Evolutionary conservation across 2,888 invertebrate genomes (phyloP).

Genomic region (Germaria angustata): DNA sequence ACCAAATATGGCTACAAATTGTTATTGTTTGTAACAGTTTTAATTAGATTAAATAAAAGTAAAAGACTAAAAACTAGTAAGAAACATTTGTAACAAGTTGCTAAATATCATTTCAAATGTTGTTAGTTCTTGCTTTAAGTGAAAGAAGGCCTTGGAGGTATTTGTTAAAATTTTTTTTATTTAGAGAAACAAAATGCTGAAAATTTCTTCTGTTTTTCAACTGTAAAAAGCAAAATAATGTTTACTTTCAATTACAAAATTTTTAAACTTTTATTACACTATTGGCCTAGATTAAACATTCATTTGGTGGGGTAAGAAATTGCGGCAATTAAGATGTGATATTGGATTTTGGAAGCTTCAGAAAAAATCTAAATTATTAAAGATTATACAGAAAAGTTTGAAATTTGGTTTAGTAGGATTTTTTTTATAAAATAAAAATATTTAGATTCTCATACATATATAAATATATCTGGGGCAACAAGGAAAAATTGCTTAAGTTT

Average conservation of each 20-base stretch:
- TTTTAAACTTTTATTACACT: not conserved
- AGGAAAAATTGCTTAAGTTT: no score
- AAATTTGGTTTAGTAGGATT: no score
- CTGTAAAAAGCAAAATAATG: not conserved
- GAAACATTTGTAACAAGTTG: constrained; percentile 28
- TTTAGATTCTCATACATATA: no score
- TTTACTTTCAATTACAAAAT: not conserved
- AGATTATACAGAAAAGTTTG: no score
- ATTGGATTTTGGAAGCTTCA: no score
- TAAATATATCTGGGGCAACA: no score
- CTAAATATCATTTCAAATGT: not conserved
- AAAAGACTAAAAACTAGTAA: constrained; percentile 8
- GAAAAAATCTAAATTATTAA: no score
- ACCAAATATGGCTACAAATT: constrained; percentile 58
- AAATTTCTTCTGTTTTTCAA: not conserved
- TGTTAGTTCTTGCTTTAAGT: not conserved
- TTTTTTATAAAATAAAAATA: no score
- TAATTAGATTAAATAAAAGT: constrained; percentile 46
- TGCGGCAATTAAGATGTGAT: no score
- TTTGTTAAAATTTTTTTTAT: no score
- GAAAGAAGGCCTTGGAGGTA: not conserved
- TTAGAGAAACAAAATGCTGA: not conserved
- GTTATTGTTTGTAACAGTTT: constrained; percentile 49
- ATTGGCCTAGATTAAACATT: not conserved
- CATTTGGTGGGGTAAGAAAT: not conserved